Evolutionary conservation across 2,113 vertebrate species (phyloP), one percentile per base, ranked within the genome.

Genomic region (Entomyzon cyanotis): DNA sequence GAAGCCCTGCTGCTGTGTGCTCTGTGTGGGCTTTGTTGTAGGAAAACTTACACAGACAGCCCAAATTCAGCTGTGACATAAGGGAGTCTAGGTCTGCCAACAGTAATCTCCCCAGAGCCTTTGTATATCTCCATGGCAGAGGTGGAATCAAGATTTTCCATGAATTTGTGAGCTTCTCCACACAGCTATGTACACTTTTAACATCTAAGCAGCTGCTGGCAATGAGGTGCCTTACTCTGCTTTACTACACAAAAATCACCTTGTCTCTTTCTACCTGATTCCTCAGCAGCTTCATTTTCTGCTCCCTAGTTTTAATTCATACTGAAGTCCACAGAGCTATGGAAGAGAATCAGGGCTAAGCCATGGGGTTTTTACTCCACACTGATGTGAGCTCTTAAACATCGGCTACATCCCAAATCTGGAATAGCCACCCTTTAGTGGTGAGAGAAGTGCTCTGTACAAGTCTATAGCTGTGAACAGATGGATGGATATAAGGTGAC

Each of bases 401-500:
- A 81, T 69, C 69, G 90, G 85, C 77, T 84, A 84, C 10, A 59
- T 82, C 64, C 62, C 71, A 56, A 67, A 92, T 65, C 28, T 2
- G 9, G 80, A 90, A 81, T 11, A 83, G 63, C 41, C 64, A 86
- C n/a, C 37, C 76, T 80, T 93, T 78, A 90, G 63, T 47, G 60
- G 47, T 71, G 58, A 91, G 68, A 80, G 44, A 89, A 90, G 47
- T 87, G 73, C 6, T 89, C 31, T 90, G 30, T 82, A 23, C 77
- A 79, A 47, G 73, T 74, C 74, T 73, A 85, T 87, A 55, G 52
- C 65, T 88, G 83, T 68, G 87, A 93, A 80, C 69, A 92, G 90
- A 94, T 97, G 89, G 95, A 73, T 58, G 70, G 87, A 87, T 94
- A 84, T 46, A 87, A 89, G 93, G 91, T 79, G 84, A 95, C 13